phyloP scores from a whole-genome alignment of 2,888 invertebrate species.

The Onthophagus sagittarius region DNA sequence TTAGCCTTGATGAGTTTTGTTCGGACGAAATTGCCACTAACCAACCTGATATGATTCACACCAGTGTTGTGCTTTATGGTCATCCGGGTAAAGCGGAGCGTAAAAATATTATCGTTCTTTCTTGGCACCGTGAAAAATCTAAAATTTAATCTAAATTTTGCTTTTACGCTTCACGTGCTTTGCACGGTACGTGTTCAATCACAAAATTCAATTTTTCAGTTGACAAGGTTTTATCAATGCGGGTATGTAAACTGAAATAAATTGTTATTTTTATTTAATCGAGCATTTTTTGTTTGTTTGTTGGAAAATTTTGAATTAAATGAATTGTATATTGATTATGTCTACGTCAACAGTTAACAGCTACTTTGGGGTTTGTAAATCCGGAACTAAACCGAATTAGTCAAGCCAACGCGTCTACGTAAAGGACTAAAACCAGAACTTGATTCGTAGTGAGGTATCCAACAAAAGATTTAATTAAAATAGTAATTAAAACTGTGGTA shows the following conservation, averaged over 20 bases:
- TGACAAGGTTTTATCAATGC: neutral
- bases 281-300: neutral
- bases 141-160: neutral
- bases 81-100: neutral
- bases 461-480: neutral
- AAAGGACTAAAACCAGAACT: neutral
- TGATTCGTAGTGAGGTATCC: neutral
- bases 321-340: neutral
- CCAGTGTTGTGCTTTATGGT: neutral
- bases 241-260: neutral
- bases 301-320: neutral
- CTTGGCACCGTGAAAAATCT: neutral
- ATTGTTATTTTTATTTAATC: neutral
- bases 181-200: neutral
- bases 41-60: neutral
- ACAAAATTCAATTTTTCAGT: neutral
- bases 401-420: neutral
- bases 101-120: neutral
- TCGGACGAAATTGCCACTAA: neutral
- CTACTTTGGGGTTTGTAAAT: neutral
- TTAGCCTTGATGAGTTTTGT: neutral
- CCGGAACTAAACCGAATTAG: neutral
- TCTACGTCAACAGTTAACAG: neutral
- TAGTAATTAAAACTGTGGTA: neutral
- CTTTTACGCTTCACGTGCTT: neutral